Evolutionary conservation across 2,797 vertebrate genomes (phyloP), one percentile per base, ranked within the genome.

Genomic region (Hylomyscus alleni): DNA sequence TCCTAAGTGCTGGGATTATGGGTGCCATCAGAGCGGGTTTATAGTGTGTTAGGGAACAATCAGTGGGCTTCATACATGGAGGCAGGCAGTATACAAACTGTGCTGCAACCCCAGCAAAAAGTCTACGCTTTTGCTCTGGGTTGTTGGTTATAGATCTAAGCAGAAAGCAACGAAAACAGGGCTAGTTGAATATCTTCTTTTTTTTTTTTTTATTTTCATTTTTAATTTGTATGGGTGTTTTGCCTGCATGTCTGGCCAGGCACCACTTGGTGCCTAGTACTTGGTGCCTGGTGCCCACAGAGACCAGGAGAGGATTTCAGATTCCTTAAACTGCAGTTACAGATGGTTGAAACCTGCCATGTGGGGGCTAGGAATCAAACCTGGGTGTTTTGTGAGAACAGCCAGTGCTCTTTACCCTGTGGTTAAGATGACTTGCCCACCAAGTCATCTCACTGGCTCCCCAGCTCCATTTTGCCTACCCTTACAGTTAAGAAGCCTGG

Each of bases 131-230:
- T 24, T 65, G n/a, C 52, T 90, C 29, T n/a, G 54, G 3, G 29
- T 44, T 80, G 20, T 37, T 77, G 54, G 52, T 85, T 62, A 89
- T n/a, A 34, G 50, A 47, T n/a, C 3, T 50, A 7, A 86, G 69
- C 50, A 95, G 60, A 87, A 81, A 89, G 40, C 47, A 73, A 75
- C 60, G 44, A 60, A 89, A 85, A 26, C 34, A 81, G 72, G 80
- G 34, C 40, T 87, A 34, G n/a, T 2, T 76, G 31, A 26, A 31
- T 34, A 4, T 62, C 81, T 62, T 54, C 20, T 52, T 19, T 29
- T 69, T 34, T 29, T 44, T 44, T 44, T 44, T 44, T 44, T 44
- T 44, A 3, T 50, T 81, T 37, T 24, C 26, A 12, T 22, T 56
- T 83, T 26, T 40, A 29, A 62, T 44, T 29, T 83, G 24, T 24